A percentile compares a stretch with the other conserved stretches of the same genome.
Conservation (phyloP, 2,888 invertebrate species). For the Schizotus pectinicornis region DNA sequence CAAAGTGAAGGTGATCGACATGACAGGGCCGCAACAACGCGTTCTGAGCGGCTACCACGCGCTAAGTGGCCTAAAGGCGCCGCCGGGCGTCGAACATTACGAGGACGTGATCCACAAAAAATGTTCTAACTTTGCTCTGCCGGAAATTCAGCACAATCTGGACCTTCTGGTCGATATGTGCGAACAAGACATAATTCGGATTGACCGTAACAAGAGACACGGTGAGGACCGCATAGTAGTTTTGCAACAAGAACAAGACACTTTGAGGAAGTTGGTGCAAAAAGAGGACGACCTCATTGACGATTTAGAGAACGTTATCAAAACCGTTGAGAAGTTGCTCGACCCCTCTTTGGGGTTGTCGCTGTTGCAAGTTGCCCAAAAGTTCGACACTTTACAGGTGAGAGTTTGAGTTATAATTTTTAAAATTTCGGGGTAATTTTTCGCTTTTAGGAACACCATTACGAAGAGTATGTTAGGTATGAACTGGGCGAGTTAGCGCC, state of each 20-base stretch:
- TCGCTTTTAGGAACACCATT: conserved; percentile 63
- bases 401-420: conserved; percentile 20
- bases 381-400: conserved; percentile 66
- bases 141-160: conserved; percentile 92
- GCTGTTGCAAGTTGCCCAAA: conserved; percentile 64
- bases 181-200: conserved; percentile 92
- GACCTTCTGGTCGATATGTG: conserved; percentile 90
- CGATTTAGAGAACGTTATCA: conserved; percentile 73
- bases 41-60: conserved; percentile 94
- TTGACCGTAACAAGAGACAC: conserved; percentile 77
- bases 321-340: conserved; percentile 69
- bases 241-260: conserved; percentile 79
- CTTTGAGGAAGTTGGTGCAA: conserved; percentile 69
- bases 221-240: conserved; percentile 81
- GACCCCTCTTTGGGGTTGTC: conserved; percentile 62
- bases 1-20: conserved; percentile 97
- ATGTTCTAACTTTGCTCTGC: conserved; percentile 76
- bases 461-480: conserved; percentile 82
- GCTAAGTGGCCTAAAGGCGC: conserved; percentile 70
- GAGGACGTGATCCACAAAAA: conserved; percentile 69
- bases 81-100: conserved; percentile 66
- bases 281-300: conserved; percentile 76
- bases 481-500: conserved; percentile 84
- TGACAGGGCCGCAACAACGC: conserved; percentile 95
- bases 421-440: not conserved